Evolutionary conservation across 2,113 vertebrate genomes (phyloP).

Genomic region (Ammodytes marinus): DNA sequence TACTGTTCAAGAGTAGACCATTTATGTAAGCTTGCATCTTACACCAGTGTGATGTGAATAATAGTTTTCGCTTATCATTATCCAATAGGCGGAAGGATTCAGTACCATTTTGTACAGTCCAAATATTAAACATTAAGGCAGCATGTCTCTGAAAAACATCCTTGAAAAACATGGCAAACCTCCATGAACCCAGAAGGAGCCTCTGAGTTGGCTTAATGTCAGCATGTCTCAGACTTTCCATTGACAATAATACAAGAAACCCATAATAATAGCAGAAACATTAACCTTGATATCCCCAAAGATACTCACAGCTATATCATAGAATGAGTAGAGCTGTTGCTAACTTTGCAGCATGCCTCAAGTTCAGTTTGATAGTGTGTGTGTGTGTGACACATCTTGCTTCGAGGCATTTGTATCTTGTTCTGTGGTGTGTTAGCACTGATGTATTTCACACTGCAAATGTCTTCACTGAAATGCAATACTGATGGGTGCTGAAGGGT

Average conservation of each 20-base stretch:
- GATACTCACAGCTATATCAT: slow-evolving; percentile 18
- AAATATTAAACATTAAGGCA: not conserved
- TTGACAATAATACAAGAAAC: slow-evolving; percentile 44
- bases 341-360: slow-evolving; percentile 46
- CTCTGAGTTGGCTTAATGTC: slow-evolving; percentile 25
- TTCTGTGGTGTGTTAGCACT: slow-evolving; percentile 37
- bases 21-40: not conserved
- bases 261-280: slow-evolving; percentile 49
- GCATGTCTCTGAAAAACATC: not conserved
- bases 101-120: not conserved
- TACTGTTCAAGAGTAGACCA: slow-evolving; percentile 7
- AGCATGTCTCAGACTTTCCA: slow-evolving; percentile 30
- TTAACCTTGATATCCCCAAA: slow-evolving; percentile 59
- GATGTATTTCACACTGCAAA: slow-evolving; percentile 21
- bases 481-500: slow-evolving; percentile 5
- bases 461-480: slow-evolving; percentile 19
- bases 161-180: not conserved
- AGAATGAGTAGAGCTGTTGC: slow-evolving; percentile 29
- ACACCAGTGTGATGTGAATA: not conserved
- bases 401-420: slow-evolving; percentile 32
- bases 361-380: slow-evolving; percentile 35
- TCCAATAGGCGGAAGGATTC: not conserved
- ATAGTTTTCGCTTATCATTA: not conserved
- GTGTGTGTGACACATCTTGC: slow-evolving; percentile 26
- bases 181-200: slow-evolving; percentile 27